Percentiles rank a stretch among this genome's conserved stretches.
phyloP scores from a whole-genome alignment of 2,888 invertebrate species.

The Anthophora plumipes region DNA sequence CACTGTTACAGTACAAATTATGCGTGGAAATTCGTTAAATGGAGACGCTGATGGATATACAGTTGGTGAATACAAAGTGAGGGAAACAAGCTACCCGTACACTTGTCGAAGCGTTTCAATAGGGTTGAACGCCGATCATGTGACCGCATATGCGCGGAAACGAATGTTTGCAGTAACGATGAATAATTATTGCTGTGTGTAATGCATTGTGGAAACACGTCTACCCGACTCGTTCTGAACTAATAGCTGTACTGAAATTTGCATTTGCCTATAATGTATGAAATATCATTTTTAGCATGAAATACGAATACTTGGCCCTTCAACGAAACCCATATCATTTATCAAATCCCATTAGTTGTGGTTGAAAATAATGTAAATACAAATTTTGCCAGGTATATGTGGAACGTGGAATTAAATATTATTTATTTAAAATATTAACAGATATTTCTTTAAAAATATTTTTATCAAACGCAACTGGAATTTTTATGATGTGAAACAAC shows the following conservation, averaged over 20 bases:
- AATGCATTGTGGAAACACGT: conserved; percentile 49
- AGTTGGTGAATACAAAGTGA: conserved; percentile 35
- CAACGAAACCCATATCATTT: neutral
- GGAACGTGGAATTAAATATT: no score
- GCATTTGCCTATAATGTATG: conserved; percentile 15
- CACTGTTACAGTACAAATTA: neutral
- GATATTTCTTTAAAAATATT: no score
- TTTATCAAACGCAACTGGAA: no score
- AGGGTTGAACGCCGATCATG: conserved; percentile 64
- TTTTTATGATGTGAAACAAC: no score
- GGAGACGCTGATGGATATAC: conserved; percentile 41
- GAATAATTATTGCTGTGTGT: conserved; percentile 54
- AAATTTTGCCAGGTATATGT: neutral
- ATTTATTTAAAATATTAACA: no score
- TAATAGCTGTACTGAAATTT: conserved; percentile 46
- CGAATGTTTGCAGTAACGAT: conserved; percentile 55
- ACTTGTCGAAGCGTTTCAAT: conserved; percentile 68
- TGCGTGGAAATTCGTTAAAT: conserved; percentile 12
- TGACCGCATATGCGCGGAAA: conserved; percentile 50
- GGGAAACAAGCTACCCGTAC: conserved; percentile 67
- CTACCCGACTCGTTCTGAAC: conserved; percentile 26
- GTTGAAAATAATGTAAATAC: neutral
- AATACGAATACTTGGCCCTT: conserved; percentile 3
- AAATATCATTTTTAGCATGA: conserved; percentile 28
- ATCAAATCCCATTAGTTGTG: conserved; percentile 7